These are phyloP conservation scores for Fistularia commersonii DNA, from an alignment of 2,797 vertebrate genomes.

Conservation along the genomic window DNA sequence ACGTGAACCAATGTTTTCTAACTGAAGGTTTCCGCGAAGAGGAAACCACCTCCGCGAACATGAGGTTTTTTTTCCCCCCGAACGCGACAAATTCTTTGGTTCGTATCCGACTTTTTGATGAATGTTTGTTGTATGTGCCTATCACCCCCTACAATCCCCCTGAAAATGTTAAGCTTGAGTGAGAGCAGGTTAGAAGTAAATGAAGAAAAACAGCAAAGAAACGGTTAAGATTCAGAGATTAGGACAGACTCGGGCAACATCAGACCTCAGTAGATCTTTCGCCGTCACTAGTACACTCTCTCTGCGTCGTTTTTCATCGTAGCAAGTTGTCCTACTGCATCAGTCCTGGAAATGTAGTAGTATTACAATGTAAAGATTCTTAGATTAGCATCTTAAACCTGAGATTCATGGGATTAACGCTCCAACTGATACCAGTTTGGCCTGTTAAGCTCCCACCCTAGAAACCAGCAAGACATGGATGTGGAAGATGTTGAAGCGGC, in stretches of 20 bases:
- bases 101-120: conserved; percentile 27
- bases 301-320: too few species aligned
- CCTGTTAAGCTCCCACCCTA: too few species aligned
- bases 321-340: too few species aligned
- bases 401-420: too few species aligned
- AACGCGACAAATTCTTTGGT: conserved; percentile 25
- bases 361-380: too few species aligned
- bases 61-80: conserved; percentile 21
- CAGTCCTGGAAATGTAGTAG: too few species aligned
- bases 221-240: conserved; percentile 30
- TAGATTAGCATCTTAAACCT: too few species aligned
- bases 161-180: conserved; percentile 23
- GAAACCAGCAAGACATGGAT: too few species aligned
- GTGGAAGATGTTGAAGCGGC: too few species aligned
- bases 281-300: too few species aligned
- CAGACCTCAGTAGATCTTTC: conserved; percentile 27
- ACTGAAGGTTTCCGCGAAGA: conserved; percentile 22
- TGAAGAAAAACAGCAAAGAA: conserved; percentile 28
- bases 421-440: too few species aligned
- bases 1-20: conserved; percentile 45
- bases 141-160: conserved; percentile 14
- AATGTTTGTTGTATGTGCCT: conserved; percentile 47
- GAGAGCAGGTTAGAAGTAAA: conserved; percentile 17
- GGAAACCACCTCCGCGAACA: conserved; percentile 18
- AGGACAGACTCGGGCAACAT: conserved; percentile 24